Evolutionary conservation across 2,113 vertebrate genomes (phyloP).

Genomic region (Trematocara macrostoma): DNA sequence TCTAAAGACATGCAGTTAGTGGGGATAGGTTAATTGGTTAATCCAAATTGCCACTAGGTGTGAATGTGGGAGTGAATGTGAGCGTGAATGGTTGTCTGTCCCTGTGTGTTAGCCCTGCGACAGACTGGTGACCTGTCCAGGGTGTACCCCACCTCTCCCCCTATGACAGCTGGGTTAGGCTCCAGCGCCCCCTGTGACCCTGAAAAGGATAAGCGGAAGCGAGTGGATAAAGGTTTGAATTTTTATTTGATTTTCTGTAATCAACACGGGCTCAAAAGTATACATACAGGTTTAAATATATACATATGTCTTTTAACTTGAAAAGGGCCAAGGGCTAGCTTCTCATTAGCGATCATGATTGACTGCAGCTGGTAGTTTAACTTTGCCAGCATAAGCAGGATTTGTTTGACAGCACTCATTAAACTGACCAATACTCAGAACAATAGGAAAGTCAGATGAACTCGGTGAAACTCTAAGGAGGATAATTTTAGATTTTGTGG

Average conservation of each 20-base stretch:
- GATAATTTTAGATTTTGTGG: background rate
- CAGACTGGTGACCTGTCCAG: background rate
- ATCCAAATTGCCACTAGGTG: background rate
- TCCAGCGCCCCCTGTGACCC: rapidly evolving
- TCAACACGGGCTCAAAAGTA: background rate
- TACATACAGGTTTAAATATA: background rate
- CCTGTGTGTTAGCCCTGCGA: background rate
- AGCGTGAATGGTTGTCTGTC: background rate
- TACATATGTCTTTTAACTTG: background rate
- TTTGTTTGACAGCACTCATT: background rate
- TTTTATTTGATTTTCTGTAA: background rate
- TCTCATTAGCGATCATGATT: background rate
- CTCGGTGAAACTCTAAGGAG: background rate
- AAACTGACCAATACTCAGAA: background rate
- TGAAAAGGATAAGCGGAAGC: background rate
- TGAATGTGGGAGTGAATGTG: background rate
- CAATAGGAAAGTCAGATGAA: background rate
- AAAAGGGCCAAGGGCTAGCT: background rate
- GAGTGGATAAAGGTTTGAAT: background rate
- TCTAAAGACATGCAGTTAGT: background rate
- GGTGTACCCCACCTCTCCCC: background rate
- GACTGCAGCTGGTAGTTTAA: background rate
- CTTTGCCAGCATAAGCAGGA: background rate
- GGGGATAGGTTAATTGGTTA: background rate
- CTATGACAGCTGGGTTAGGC: background rate